Evolutionary conservation across 2,797 vertebrate species (phyloP).

Genomic region (Rhabdophis nuchalis): DNA sequence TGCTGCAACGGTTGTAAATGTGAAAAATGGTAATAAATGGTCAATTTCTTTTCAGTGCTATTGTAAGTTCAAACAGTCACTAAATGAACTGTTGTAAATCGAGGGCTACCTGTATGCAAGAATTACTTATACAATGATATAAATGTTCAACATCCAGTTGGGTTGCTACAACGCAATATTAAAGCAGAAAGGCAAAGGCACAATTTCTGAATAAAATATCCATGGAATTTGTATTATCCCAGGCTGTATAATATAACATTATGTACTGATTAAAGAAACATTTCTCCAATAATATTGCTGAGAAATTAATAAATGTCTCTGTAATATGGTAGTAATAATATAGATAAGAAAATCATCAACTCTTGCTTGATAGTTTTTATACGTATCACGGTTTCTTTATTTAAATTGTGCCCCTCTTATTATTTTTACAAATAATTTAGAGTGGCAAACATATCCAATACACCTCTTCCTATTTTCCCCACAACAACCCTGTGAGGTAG

Average conservation of each 20-base stretch:
- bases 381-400: neutral
- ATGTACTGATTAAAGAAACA: neutral
- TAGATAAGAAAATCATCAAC: neutral
- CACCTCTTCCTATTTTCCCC: neutral
- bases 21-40: neutral
- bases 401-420: neutral
- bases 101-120: neutral
- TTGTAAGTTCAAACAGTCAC: neutral
- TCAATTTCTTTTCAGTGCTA: neutral
- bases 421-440: neutral
- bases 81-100: neutral
- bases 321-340: neutral
- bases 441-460: neutral
- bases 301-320: neutral
- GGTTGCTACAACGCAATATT: neutral
- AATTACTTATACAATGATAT: neutral
- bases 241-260: neutral
- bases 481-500: neutral
- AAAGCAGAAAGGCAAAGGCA: neutral
- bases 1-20: neutral
- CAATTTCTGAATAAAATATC: neutral
- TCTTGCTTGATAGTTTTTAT: neutral
- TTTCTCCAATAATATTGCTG: neutral
- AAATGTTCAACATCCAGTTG: neutral
- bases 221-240: neutral